Conservation (phyloP, 2,797 vertebrate species). For the Melanotaenia trifasciata region DNA sequence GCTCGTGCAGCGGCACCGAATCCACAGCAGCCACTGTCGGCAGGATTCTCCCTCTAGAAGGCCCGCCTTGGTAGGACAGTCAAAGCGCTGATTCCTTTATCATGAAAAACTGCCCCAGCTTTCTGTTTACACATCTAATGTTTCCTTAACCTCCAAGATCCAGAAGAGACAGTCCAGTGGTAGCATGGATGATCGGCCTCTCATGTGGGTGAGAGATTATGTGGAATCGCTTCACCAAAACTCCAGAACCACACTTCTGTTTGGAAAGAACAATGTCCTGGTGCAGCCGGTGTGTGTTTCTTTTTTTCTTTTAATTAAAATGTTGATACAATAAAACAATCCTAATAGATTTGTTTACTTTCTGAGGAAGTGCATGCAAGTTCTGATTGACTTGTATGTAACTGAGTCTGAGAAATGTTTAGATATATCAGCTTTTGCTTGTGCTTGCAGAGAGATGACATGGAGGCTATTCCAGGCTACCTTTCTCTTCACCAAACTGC, state of each 20-base stretch:
- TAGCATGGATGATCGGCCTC: conserved; percentile 94
- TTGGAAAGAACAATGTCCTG: conserved; percentile 97
- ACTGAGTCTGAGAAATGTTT: conserved; percentile 1
- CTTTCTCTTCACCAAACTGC: conserved; percentile 97
- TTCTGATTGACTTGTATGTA: not conserved
- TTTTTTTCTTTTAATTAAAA: not conserved
- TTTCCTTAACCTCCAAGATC: conserved; percentile 82
- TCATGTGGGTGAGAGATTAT: conserved; percentile 92
- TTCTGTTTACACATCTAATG: not conserved
- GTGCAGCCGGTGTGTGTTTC: conserved; percentile 91
- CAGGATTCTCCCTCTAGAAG: conserved; percentile 98
- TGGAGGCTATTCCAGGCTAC: conserved; percentile 96
- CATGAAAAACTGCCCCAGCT: not conserved
- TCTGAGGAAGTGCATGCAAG: not conserved
- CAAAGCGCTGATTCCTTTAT: not conserved
- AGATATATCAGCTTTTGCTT: conserved; percentile 8
- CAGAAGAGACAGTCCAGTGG: conserved; percentile 98
- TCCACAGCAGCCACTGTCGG: conserved; percentile 93
- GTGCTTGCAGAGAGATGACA: conserved; percentile 90
- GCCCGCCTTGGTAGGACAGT: conserved; percentile 86
- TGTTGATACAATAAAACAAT: not conserved
- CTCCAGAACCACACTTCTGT: conserved; percentile 93
- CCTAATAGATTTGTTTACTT: not conserved
- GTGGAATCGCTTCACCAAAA: conserved; percentile 98
- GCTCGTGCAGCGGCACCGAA: conserved; percentile 96